Conservation (phyloP, 23 tunicate genomes). For the Trididemnum nubilum region DNA sequence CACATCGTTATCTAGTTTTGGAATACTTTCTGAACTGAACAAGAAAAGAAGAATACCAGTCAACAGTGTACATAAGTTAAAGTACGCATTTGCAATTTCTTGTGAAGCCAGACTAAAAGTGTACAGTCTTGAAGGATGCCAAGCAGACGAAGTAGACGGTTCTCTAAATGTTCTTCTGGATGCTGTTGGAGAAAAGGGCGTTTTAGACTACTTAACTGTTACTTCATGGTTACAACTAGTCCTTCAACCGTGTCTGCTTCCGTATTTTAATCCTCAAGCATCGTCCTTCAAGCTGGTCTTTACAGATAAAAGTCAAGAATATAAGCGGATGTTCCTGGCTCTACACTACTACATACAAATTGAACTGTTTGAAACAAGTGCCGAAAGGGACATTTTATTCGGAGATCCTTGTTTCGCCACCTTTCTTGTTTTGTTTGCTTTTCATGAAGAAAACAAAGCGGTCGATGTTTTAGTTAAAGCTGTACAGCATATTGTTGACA, state of each 20-base stretch:
- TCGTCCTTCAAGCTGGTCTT: too few relatives aligned
- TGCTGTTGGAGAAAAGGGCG: not conserved
- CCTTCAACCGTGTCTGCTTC: too few relatives aligned
- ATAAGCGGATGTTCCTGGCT: too few relatives aligned
- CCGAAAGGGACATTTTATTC: too few relatives aligned
- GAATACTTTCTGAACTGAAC: not conserved
- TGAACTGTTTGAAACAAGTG: too few relatives aligned
- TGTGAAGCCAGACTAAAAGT: constrained; percentile 7
- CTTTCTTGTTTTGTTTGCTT: not conserved
- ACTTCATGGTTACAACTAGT: too few relatives aligned
- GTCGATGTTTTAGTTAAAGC: not conserved
- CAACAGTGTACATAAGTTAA: not conserved
- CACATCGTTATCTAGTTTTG: not conserved
- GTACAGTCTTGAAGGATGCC: not conserved
- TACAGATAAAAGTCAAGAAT: too few relatives aligned
- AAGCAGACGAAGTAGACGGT: not conserved
- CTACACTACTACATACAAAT: too few relatives aligned
- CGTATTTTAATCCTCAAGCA: too few relatives aligned
- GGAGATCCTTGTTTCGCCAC: too few relatives aligned
- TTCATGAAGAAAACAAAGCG: not conserved
- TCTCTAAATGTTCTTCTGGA: not conserved
- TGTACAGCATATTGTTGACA: not conserved
- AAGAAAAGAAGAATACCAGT: not conserved
- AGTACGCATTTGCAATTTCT: not conserved
- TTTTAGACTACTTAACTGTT: too few relatives aligned